Conservation (phyloP, 2,888 invertebrate species). For the Lasius platythorax region DNA sequence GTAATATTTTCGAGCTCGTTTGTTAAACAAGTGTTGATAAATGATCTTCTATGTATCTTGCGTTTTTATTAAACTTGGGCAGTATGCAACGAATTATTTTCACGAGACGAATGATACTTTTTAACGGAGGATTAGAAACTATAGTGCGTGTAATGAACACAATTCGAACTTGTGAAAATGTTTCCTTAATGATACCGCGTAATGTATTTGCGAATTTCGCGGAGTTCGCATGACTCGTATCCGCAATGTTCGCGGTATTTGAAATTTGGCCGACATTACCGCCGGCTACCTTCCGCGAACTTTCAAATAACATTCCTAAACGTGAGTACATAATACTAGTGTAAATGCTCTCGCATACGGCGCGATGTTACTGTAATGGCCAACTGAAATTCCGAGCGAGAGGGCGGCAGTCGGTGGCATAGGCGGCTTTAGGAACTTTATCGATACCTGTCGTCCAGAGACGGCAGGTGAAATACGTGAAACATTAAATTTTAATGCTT, state of each 20-base stretch:
- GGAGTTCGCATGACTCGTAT: slow-evolving; percentile 29
- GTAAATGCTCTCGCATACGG: slow-evolving; percentile 39
- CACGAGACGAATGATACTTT: not conserved
- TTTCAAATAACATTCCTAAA: slow-evolving; percentile 55
- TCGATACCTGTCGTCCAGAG: slow-evolving; percentile 50
- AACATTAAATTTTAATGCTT: slow-evolving; percentile 75
- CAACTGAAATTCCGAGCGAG: slow-evolving; percentile 57
- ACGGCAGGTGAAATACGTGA: slow-evolving; percentile 52
- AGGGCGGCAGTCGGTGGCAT: not conserved
- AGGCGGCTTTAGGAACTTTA: slow-evolving; percentile 64
- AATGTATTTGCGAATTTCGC: slow-evolving; percentile 35
- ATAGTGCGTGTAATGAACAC: not conserved
- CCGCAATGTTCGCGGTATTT: slow-evolving; percentile 31
- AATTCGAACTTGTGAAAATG: slow-evolving; percentile 20
- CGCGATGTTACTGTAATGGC: slow-evolving; percentile 51
- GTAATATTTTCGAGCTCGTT: not conserved
- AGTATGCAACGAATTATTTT: not conserved
- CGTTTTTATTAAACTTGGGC: not conserved
- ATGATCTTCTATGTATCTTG: not conserved
- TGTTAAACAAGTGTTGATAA: not conserved
- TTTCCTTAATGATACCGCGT: slow-evolving; percentile 41
- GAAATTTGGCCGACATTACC: slow-evolving; percentile 50
- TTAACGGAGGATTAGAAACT: not conserved
- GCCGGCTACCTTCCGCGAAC: slow-evolving; percentile 41
- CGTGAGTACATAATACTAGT: slow-evolving; percentile 42